A percentile compares a stretch with the other conserved stretches of the same genome.
Evolutionary conservation across 1,140 invertebrate species (phyloP).

Genomic region (Charaxes varanes): DNA sequence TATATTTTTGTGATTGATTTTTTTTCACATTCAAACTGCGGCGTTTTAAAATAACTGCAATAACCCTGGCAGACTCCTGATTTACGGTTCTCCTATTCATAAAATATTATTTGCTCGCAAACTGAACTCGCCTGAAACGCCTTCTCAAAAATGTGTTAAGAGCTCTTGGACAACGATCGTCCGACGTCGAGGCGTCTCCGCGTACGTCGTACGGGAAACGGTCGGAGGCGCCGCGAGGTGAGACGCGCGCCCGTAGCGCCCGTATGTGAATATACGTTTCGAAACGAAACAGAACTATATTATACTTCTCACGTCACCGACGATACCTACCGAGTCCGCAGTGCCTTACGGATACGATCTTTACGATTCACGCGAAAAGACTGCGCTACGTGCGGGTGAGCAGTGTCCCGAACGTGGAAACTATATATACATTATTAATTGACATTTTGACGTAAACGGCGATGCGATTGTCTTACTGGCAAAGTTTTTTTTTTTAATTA

Average conservation of each 20-base stretch:
- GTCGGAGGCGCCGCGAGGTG: slow-evolving; percentile 24
- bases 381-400: slow-evolving; percentile 9
- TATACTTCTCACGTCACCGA: slow-evolving; percentile 64
- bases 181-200: slow-evolving; percentile 4
- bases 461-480: slow-evolving; percentile 42
- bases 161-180: background rate
- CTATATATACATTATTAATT: slow-evolving; percentile 63
- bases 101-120: too few species aligned
- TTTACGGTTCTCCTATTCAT: too few species aligned
- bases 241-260: slow-evolving; percentile 9
- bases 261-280: slow-evolving; percentile 14
- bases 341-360: slow-evolving; percentile 15
- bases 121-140: slow-evolving; percentile 12
- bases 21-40: too few species aligned
- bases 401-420: slow-evolving; percentile 30
- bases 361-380: slow-evolving; percentile 12
- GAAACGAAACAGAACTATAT: slow-evolving; percentile 57
- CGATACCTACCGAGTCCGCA: slow-evolving; percentile 41
- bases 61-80: too few species aligned
- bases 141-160: too few species aligned
- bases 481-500: slow-evolving; percentile 21
- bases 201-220: too few species aligned
- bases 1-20: too few species aligned
- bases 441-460: slow-evolving; percentile 51
- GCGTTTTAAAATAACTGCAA: too few species aligned